These are phyloP conservation scores for Apostichopus leukothele DNA, from an alignment of 53 echinoderm and acorn worm genomes.

Conservation along the genomic window DNA sequence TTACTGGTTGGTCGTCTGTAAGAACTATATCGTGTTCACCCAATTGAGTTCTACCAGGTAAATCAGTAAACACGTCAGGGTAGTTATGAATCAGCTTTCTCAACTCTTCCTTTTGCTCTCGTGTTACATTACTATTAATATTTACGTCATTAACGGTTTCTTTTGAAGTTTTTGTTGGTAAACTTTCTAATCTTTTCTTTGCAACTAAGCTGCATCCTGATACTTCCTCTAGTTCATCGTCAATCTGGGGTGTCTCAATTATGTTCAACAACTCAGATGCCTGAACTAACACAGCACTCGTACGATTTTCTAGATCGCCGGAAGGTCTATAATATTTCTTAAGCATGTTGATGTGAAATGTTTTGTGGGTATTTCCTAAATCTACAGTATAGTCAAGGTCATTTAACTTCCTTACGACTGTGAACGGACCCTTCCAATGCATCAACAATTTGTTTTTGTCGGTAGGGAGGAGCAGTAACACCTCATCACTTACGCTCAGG, in stretches of 20 bases:
- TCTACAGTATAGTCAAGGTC: conserved; percentile 26
- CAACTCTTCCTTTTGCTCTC: not conserved
- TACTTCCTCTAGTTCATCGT: too few relatives aligned
- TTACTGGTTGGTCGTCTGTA: conserved; percentile 1
- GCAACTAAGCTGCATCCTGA: too few relatives aligned
- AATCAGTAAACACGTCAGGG: conserved; percentile 6
- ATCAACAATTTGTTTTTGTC: conserved; percentile 39
- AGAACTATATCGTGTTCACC: conserved; percentile 23
- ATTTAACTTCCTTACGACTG: conserved; percentile 9
- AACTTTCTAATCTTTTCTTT: not conserved
- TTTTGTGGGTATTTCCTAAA: not conserved
- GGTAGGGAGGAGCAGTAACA: conserved; percentile 57
- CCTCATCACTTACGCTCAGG: conserved; percentile 56
- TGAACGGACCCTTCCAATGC: conserved; percentile 51
- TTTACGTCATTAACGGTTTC: not conserved
- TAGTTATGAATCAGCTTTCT: not conserved
- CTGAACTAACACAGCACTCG: too few relatives aligned
- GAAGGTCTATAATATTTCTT: not conserved
- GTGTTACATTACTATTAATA: not conserved
- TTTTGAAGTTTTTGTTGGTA: not conserved
- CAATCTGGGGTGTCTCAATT: too few relatives aligned
- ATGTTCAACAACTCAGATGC: too few relatives aligned
- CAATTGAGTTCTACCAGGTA: not conserved
- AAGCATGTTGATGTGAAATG: conserved; percentile 30
- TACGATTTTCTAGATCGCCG: too few relatives aligned